Percentiles rank a stretch among this genome's conserved stretches.
These are phyloP conservation scores for Halichondria panicea DNA, from an alignment of 37 sponge, comb jelly and placozoan species.

Conservation along the genomic window DNA sequence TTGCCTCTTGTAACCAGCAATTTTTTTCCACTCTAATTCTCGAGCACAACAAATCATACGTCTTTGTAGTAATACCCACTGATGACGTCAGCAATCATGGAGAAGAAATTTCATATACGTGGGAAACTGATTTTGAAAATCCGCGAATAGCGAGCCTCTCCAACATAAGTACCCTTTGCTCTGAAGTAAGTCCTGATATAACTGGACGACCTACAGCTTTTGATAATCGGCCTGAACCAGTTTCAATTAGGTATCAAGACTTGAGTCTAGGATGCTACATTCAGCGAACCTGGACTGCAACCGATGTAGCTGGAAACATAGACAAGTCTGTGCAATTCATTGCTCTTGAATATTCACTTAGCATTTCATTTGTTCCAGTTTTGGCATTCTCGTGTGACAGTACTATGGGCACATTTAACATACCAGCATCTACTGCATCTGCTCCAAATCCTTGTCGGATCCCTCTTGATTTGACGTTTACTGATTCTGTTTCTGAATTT, in stretches of 20 bases:
- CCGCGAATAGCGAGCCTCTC: slow-evolving; percentile 6
- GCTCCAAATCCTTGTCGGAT: slow-evolving; percentile 13
- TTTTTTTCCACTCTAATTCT: slow-evolving; percentile 10
- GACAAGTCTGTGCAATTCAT: slow-evolving; percentile 14
- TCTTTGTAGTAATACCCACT: slow-evolving; percentile 21
- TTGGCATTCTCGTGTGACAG: slow-evolving; percentile 26
- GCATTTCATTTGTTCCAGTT: not conserved
- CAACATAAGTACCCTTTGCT: slow-evolving; percentile 18
- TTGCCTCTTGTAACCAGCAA: not conserved
- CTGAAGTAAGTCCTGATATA: not conserved
- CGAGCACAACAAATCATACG: not conserved
- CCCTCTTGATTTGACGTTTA: slow-evolving; percentile 1
- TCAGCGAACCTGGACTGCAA: slow-evolving; percentile 34
- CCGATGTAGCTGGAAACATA: slow-evolving; percentile 41
- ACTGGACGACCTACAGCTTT: slow-evolving; percentile 27
- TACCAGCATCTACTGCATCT: slow-evolving; percentile 17
- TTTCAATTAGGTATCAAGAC: slow-evolving; percentile 21
- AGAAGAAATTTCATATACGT: not conserved
- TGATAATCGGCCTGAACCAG: slow-evolving; percentile 7
- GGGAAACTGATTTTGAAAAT: slow-evolving; percentile 36
- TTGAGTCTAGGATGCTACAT: not conserved
- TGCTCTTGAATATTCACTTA: slow-evolving; percentile 10
- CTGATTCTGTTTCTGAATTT: not conserved
- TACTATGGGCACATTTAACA: not conserved
- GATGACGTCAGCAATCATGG: slow-evolving; percentile 46